A percentile compares a stretch with the other conserved stretches of the same genome.
Evolutionary conservation across 2,113 vertebrate genomes (phyloP).

Genomic region (Castor canadensis): DNA sequence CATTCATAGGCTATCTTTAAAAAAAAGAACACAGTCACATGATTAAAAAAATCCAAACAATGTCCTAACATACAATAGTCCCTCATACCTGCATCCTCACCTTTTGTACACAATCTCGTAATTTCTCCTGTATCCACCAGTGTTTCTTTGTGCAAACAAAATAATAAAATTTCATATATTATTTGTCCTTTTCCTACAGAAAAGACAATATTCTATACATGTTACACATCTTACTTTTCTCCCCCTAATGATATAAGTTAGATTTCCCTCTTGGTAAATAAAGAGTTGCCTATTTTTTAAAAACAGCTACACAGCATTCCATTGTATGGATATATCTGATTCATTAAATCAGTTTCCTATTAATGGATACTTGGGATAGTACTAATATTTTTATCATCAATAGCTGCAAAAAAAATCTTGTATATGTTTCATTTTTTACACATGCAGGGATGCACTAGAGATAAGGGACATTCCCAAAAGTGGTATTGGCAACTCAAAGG

Average conservation of each 20-base stretch:
- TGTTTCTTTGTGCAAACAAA: conserved; percentile 9
- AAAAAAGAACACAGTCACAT: not conserved
- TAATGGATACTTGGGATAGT: not conserved
- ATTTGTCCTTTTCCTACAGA: not conserved
- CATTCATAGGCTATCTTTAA: not conserved
- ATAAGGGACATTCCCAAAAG: not conserved
- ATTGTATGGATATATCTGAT: not conserved
- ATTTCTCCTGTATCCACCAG: not conserved
- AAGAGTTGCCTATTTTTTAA: not conserved
- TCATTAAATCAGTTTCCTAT: not conserved
- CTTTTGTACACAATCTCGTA: not conserved
- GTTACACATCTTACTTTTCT: not conserved
- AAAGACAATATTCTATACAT: not conserved
- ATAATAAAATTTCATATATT: conserved; percentile 7
- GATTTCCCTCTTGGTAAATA: not conserved
- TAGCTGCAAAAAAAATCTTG: not conserved
- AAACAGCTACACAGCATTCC: not conserved
- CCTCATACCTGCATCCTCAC: not conserved
- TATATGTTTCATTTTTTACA: not conserved
- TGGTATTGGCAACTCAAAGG: not conserved
- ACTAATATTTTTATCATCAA: not conserved
- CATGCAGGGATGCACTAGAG: not conserved
- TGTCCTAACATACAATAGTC: not conserved
- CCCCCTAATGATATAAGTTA: not conserved
- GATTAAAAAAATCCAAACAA: conserved; percentile 13